These are phyloP conservation scores for Cheilosia vulpina DNA, from an alignment of 2,888 invertebrate species.

Conservation along the genomic window DNA sequence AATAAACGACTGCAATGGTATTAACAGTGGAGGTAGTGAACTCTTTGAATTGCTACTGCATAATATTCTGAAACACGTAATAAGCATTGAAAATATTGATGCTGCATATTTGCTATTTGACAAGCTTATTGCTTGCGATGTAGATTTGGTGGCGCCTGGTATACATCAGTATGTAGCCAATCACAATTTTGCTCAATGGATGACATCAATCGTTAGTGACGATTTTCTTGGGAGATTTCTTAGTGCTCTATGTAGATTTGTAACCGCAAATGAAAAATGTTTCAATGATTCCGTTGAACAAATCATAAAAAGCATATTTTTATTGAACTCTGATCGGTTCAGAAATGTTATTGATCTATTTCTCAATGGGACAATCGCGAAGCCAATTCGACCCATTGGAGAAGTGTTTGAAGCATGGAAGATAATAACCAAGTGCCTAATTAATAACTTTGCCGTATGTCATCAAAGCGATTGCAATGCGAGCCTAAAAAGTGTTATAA, in stretches of 20 bases:
- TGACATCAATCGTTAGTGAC: not conserved
- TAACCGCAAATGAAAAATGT: not conserved
- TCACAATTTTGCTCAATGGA: constrained; percentile 5
- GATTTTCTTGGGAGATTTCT: constrained; percentile 27
- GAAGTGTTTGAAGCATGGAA: constrained; percentile 77
- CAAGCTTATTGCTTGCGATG: not conserved
- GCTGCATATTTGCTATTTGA: constrained; percentile 26
- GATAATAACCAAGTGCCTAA: constrained; percentile 77
- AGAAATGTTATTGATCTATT: constrained; percentile 32
- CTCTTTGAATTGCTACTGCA: constrained; percentile 28
- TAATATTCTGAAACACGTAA: constrained; percentile 17
- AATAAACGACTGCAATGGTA: constrained; percentile 67
- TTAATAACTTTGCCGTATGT: constrained; percentile 76
- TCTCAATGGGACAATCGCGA: constrained; percentile 2
- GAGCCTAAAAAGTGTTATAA: constrained; percentile 69
- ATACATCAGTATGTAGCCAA: constrained; percentile 34
- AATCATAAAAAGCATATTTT: constrained; percentile 30
- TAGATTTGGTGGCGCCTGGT: not conserved
- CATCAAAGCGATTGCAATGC: constrained; percentile 26
- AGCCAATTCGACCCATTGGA: not conserved
- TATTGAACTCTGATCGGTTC: constrained; percentile 19
- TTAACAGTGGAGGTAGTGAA: constrained; percentile 15
- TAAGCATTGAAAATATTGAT: constrained; percentile 38
- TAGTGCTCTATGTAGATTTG: constrained; percentile 8
- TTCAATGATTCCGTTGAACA: constrained; percentile 19